Percentiles rank a stretch among this genome's conserved stretches.
These are phyloP conservation scores for Neocloeon triangulifer DNA, from an alignment of 1,140 invertebrate species.

Conservation along the genomic window DNA sequence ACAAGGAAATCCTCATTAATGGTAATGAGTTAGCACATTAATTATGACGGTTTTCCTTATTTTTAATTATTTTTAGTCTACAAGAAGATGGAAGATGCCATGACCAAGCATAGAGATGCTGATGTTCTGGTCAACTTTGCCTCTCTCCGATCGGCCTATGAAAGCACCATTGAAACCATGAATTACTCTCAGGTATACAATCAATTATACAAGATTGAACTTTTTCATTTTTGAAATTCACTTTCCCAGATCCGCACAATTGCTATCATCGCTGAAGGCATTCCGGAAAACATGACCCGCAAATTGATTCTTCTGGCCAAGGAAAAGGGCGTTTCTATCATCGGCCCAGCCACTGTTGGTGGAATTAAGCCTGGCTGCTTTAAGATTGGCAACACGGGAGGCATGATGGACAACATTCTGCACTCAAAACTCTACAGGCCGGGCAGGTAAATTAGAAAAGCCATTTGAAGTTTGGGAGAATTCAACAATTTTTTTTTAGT, in stretches of 20 bases:
- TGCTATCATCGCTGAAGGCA: slow-evolving; percentile 97
- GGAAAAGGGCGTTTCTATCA: slow-evolving; percentile 62
- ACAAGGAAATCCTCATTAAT: slow-evolving; percentile 88
- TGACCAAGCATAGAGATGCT: slow-evolving; percentile 84
- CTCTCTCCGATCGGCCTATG: slow-evolving; percentile 90
- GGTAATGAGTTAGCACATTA: slow-evolving; percentile 14
- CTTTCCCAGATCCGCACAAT: slow-evolving; percentile 80
- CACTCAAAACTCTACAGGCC: slow-evolving; percentile 91
- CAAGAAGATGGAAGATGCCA: slow-evolving; percentile 92
- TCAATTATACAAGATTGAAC: background rate
- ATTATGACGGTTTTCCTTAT: slow-evolving; percentile 12
- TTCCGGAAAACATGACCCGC: slow-evolving; percentile 93
- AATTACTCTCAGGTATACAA: slow-evolving; percentile 53
- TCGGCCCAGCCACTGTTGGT: slow-evolving; percentile 93
- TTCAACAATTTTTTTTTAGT: slow-evolving; percentile 25
- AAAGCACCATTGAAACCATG: slow-evolving; percentile 85
- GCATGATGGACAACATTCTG: slow-evolving; percentile 99
- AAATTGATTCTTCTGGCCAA: slow-evolving; percentile 76
- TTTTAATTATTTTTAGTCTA: too few relatives aligned
- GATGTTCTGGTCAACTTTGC: slow-evolving; percentile 98
- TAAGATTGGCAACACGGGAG: slow-evolving; percentile 98
- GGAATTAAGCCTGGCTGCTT: slow-evolving; percentile 98
- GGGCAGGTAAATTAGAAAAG: slow-evolving; percentile 43
- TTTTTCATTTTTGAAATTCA: background rate
- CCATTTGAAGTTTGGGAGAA: background rate